These are phyloP conservation scores for Acanthurus leucopareius DNA, from an alignment of 2,797 vertebrate species.

Conservation along the genomic window DNA sequence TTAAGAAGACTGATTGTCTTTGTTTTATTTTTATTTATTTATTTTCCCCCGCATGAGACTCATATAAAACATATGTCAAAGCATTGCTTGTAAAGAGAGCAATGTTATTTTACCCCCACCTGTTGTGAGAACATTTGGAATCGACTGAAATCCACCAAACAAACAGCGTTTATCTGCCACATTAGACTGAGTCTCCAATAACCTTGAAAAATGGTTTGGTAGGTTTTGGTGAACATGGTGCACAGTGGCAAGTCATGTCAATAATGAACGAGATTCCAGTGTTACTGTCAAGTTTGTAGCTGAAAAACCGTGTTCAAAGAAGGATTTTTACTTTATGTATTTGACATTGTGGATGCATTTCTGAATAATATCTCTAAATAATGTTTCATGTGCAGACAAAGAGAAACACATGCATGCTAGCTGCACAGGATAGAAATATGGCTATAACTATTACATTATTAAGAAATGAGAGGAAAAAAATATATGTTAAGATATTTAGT, in stretches of 20 bases:
- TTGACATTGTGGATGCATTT: too few relatives aligned
- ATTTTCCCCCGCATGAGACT: conserved; percentile 1
- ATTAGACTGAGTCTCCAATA: too few relatives aligned
- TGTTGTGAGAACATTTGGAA: too few relatives aligned
- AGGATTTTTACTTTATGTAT: background rate
- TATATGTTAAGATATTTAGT: background rate
- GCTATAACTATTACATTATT: background rate
- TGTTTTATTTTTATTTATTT: background rate
- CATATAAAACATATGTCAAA: background rate
- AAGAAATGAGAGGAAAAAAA: background rate
- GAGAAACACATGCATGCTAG: background rate
- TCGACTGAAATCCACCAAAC: too few relatives aligned
- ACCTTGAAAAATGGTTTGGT: too few relatives aligned
- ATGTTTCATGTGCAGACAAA: background rate
- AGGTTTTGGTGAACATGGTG: too few relatives aligned
- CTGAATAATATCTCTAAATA: background rate
- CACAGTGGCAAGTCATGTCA: too few relatives aligned
- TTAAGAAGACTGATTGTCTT: conserved; percentile 2
- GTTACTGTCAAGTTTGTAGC: background rate
- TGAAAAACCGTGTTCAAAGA: too few relatives aligned
- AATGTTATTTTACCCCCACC: too few relatives aligned
- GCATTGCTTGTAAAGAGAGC: background rate
- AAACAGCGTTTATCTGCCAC: too few relatives aligned
- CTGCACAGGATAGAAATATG: background rate
- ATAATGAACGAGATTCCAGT: too few relatives aligned